Evolutionary conservation across 1,140 invertebrate genomes (phyloP).

Genomic region (Drosophila asahinai): DNA sequence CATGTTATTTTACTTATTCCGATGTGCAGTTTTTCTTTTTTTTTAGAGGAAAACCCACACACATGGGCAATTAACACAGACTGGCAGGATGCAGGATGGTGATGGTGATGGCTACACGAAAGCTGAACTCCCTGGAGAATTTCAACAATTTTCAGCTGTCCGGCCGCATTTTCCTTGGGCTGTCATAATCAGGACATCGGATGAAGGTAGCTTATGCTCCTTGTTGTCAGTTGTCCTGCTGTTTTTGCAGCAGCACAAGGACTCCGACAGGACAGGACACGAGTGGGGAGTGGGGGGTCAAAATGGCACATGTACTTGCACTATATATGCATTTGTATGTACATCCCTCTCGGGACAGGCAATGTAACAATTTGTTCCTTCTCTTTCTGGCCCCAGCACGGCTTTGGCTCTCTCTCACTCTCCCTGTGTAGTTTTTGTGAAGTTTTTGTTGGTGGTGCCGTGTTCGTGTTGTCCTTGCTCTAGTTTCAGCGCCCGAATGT

Average conservation of each 20-base stretch:
- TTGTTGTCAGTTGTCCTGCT: constrained; percentile 50
- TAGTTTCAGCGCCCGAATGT: constrained; percentile 58
- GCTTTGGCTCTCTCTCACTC: constrained; percentile 19
- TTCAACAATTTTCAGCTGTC: constrained; percentile 54
- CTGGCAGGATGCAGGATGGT: constrained; percentile 16
- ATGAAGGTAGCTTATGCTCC: constrained; percentile 64
- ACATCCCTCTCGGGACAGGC: constrained; percentile 48
- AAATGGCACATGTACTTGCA: constrained; percentile 41
- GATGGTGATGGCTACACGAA: constrained; percentile 43
- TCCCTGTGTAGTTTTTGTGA: constrained; percentile 53
- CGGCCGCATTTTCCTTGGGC: constrained; percentile 73
- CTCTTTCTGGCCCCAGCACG: constrained; percentile 20
- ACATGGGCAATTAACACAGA: constrained; percentile 71
- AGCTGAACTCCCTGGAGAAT: constrained; percentile 62
- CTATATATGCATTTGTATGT: constrained; percentile 13
- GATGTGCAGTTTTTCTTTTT: constrained; percentile 12
- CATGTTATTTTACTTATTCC: constrained; percentile 36
- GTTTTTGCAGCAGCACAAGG: constrained; percentile 42
- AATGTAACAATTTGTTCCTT: constrained; percentile 67
- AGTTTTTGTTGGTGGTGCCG: constrained; percentile 63
- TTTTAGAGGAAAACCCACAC: constrained; percentile 20
- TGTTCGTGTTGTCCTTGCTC: constrained; percentile 71
- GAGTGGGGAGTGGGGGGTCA: constrained; percentile 19
- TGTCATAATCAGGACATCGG: constrained; percentile 78
- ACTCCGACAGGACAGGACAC: constrained; percentile 49